A percentile compares a stretch with the other conserved stretches of the same genome.
phyloP scores from a whole-genome alignment of 2,888 invertebrate species.

The Habrosyne pyritoides region DNA sequence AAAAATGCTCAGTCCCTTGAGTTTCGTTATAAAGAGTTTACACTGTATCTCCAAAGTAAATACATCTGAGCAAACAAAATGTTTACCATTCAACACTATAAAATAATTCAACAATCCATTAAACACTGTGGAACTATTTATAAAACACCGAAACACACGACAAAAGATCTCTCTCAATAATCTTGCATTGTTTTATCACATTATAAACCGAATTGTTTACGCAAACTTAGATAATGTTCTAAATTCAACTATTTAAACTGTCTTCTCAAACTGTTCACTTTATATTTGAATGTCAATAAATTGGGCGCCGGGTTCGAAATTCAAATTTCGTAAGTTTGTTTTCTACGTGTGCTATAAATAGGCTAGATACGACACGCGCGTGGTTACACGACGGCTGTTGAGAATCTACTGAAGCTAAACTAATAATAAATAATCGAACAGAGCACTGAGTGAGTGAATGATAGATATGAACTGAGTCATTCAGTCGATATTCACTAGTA shows the following conservation, averaged over 20 bases:
- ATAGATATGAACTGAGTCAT: neutral
- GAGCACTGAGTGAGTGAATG: neutral
- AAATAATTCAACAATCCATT: neutral
- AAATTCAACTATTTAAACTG: neutral
- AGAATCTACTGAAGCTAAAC: neutral
- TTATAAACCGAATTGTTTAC: neutral
- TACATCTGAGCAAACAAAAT: neutral
- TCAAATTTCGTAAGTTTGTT: neutral
- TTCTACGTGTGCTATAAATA: neutral
- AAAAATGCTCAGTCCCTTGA: too few species aligned
- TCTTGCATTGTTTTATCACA: neutral
- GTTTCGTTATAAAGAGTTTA: too few species aligned
- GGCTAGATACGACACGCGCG: slow-evolving; percentile 1
- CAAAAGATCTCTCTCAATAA: too few species aligned
- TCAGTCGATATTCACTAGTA: neutral
- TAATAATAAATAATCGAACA: neutral
- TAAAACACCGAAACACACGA: neutral
- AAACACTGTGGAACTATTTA: neutral
- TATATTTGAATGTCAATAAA: neutral
- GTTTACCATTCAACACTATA: neutral
- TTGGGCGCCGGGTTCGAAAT: neutral
- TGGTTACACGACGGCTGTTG: neutral
- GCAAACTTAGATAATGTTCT: neutral
- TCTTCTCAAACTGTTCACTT: neutral
- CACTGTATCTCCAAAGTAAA: neutral